These are phyloP conservation scores for Heteromormyrus szaboi DNA, from an alignment of 2,797 vertebrate species.

Conservation along the genomic window DNA sequence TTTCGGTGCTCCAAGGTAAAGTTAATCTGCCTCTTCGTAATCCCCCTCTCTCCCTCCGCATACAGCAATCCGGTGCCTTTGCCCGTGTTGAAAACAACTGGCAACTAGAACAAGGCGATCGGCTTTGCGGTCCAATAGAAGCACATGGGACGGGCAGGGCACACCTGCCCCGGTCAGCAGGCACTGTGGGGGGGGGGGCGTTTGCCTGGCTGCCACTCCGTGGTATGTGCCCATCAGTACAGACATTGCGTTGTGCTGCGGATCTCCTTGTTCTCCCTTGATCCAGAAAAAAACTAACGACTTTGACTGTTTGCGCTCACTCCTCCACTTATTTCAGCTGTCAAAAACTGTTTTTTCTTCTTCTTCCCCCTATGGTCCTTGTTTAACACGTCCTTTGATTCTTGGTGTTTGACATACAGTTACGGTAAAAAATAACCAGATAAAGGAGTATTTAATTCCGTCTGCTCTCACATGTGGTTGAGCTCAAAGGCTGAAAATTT, in stretches of 20 bases:
- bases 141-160: not conserved
- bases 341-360: not conserved
- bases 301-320: not conserved
- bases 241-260: not conserved
- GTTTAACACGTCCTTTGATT: not conserved
- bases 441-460: not conserved
- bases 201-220: not conserved
- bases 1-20: not conserved
- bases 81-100: constrained; percentile 60
- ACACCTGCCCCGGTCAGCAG: constrained; percentile 7
- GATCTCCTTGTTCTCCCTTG: not conserved
- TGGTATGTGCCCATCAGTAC: not conserved
- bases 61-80: constrained; percentile 37
- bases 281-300: not conserved
- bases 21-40: constrained; percentile 28
- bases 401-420: not conserved
- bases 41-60: constrained; percentile 37
- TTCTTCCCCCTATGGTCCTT: not conserved
- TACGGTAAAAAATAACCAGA: constrained; percentile 10
- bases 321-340: not conserved
- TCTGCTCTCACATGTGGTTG: not conserved
- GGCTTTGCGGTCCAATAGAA: constrained; percentile 34
- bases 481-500: not conserved
- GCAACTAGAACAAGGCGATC: constrained; percentile 60
- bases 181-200: not conserved